These are phyloP conservation scores for Formica selysi DNA, from an alignment of 1,140 invertebrate species.

Conservation along the genomic window DNA sequence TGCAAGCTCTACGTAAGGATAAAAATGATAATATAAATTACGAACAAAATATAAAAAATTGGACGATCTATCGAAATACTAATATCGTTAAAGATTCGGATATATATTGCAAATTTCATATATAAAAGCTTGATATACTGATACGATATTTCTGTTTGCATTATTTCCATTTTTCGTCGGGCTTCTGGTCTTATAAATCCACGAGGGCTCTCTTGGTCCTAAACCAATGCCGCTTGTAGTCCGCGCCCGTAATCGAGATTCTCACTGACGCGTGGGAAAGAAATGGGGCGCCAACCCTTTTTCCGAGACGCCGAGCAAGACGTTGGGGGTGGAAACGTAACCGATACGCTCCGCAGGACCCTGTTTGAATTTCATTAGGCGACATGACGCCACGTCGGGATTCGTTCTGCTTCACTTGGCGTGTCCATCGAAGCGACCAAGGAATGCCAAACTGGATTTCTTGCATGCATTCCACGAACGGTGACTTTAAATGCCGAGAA, in stretches of 20 bases:
- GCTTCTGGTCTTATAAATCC: not conserved
- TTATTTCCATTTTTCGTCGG: not conserved
- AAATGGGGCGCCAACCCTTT: conserved; percentile 71
- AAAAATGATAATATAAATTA: not conserved
- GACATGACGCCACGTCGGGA: conserved; percentile 52
- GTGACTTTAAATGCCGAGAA: conserved; percentile 12
- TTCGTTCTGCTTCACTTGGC: conserved; percentile 57
- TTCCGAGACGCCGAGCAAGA: conserved; percentile 61
- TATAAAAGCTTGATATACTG: not conserved
- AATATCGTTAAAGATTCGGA: not conserved
- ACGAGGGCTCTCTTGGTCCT: not conserved
- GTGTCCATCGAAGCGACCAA: conserved; percentile 60
- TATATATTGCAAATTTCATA: not conserved
- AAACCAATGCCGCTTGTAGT: not conserved
- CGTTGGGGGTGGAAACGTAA: conserved; percentile 73
- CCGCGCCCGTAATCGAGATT: conserved; percentile 14
- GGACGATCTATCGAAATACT: not conserved
- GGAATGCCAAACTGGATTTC: conserved; percentile 55
- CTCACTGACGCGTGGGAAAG: conserved; percentile 67
- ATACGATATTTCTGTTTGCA: not conserved
- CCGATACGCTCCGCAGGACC: conserved; percentile 63
- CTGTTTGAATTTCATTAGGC: conserved; percentile 74
- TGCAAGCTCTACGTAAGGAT: not conserved
- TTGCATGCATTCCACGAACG: conserved; percentile 41
- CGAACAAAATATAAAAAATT: not conserved